Evolutionary conservation across 2,888 invertebrate species (phyloP).

Genomic region (Encarsia formosa): DNA sequence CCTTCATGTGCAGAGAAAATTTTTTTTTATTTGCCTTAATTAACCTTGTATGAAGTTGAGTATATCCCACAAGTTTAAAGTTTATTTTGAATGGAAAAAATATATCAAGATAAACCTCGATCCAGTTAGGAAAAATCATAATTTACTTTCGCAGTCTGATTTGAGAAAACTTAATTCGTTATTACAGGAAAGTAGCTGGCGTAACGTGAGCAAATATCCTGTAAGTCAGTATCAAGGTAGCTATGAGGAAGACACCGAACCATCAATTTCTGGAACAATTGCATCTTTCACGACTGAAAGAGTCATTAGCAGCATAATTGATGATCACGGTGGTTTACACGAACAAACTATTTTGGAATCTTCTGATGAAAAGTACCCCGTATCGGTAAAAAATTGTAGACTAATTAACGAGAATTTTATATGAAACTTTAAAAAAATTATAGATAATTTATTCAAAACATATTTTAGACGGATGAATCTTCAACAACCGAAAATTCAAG

Average conservation of each 20-base stretch:
- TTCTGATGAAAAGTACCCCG: slow-evolving; percentile 9
- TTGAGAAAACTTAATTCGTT: too few relatives aligned
- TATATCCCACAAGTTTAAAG: too few relatives aligned
- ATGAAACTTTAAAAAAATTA: slow-evolving; percentile 5
- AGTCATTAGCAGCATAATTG: background rate
- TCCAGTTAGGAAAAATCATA: too few relatives aligned
- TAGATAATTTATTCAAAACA: background rate
- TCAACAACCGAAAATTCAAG: background rate
- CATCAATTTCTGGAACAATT: slow-evolving; percentile 2
- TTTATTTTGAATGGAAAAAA: too few relatives aligned
- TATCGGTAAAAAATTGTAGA: background rate
- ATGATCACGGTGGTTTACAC: background rate
- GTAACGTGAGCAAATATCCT: slow-evolving; percentile 5
- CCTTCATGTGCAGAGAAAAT: too few relatives aligned
- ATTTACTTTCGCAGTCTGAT: too few relatives aligned
- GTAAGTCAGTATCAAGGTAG: background rate
- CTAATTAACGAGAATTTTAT: background rate
- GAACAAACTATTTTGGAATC: slow-evolving; percentile 6
- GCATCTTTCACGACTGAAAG: slow-evolving; percentile 14
- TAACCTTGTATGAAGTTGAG: too few relatives aligned
- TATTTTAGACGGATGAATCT: slow-evolving; percentile 8
- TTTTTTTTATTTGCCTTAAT: too few relatives aligned
- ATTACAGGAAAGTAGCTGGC: slow-evolving; percentile 3
- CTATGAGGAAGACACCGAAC: background rate
- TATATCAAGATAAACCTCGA: too few relatives aligned